Conservation (phyloP, 2,113 vertebrate genomes). For the Sinocyclocheilus anophthalmus region DNA sequence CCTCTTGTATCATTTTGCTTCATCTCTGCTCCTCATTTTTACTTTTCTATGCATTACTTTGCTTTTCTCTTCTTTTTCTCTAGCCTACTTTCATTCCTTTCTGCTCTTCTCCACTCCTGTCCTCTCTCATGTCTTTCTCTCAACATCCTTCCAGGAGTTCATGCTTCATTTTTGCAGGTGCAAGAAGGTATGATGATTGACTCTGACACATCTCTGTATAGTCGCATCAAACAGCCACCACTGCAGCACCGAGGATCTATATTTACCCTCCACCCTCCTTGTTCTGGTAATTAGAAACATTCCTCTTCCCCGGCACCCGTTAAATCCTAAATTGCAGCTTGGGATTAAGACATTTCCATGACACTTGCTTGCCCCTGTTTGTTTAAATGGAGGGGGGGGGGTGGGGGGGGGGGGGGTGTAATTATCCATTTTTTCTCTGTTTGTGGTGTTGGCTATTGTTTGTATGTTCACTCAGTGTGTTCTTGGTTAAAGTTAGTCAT, state of each 20-base stretch:
- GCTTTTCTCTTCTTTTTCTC: not conserved
- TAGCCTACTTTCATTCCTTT: not conserved
- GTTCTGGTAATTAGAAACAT: slow-evolving; percentile 56
- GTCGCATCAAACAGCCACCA: slow-evolving; percentile 57
- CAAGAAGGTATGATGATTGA: slow-evolving; percentile 61
- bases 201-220: slow-evolving; percentile 58
- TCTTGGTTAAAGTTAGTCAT: not conserved
- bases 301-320: slow-evolving; percentile 51
- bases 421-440: slow-evolving; percentile 40
- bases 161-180: slow-evolving; percentile 59
- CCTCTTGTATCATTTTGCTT: not conserved
- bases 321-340: slow-evolving; percentile 49
- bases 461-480: not conserved
- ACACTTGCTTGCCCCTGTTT: slow-evolving; percentile 47
- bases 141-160: slow-evolving; percentile 45
- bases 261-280: slow-evolving; percentile 59
- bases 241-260: slow-evolving; percentile 56
- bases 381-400: slow-evolving; percentile 33
- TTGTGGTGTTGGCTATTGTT: not conserved
- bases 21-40: not conserved
- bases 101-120: not conserved
- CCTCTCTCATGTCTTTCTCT: slow-evolving; percentile 40
- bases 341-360: slow-evolving; percentile 40
- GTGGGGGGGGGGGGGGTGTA: no score
- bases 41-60: not conserved